Evolutionary conservation across 2,797 vertebrate species (phyloP).

Genomic region (Chelon auratus): DNA sequence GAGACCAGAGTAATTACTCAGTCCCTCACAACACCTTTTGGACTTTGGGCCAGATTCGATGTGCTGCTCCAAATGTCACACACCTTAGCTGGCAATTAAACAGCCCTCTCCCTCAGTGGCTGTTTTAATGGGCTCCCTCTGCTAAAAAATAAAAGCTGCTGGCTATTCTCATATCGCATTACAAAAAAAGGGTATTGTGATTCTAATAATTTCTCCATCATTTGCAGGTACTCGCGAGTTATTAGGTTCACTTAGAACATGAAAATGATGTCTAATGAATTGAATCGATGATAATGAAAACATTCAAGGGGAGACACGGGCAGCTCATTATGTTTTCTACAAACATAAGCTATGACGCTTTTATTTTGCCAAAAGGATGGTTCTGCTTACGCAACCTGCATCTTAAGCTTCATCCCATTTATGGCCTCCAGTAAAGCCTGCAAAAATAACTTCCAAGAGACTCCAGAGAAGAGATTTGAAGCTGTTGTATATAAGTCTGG

Average conservation of each 20-base stretch:
- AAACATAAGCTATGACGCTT: not conserved
- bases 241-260: constrained; percentile 44
- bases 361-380: not conserved
- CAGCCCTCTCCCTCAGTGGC: constrained; percentile 50
- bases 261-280: constrained; percentile 26
- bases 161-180: constrained; percentile 46
- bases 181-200: constrained; percentile 30
- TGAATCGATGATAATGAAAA: constrained; percentile 22
- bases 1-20: constrained; percentile 81
- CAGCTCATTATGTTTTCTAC: not conserved
- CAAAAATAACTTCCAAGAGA: not conserved
- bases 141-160: constrained; percentile 56
- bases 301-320: constrained; percentile 1
- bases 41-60: constrained; percentile 80
- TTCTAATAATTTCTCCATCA: constrained; percentile 44
- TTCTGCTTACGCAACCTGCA: not conserved
- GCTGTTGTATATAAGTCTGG: too few relatives aligned
- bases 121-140: constrained; percentile 64
- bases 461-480: too few relatives aligned
- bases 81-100: constrained; percentile 81
- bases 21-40: constrained; percentile 80
- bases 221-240: constrained; percentile 31
- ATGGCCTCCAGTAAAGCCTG: not conserved
- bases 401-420: not conserved
- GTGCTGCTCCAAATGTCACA: constrained; percentile 83